phyloP scores from a whole-genome alignment of 2,113 vertebrate genomes.

The Rattus rattus region DNA sequence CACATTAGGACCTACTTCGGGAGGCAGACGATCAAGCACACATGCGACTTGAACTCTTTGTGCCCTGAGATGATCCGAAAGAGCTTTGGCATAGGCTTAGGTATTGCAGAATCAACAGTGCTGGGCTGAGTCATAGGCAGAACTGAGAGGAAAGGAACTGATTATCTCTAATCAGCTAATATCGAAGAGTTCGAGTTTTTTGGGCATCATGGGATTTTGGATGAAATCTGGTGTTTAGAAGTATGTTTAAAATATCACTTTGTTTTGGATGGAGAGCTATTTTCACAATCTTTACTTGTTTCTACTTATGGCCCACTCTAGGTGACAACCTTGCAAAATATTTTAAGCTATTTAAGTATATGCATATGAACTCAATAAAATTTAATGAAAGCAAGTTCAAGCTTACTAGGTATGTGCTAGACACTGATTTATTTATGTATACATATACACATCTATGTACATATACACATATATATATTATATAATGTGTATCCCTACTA shows the following conservation, averaged over 20 bases:
- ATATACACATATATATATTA: background rate
- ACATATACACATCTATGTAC: background rate
- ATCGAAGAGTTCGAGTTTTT: slow-evolving; percentile 4
- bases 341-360: background rate
- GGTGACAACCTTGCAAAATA: background rate
- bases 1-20: background rate
- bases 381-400: background rate
- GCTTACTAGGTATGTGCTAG: background rate
- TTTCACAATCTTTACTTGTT: background rate
- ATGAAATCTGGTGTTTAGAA: background rate
- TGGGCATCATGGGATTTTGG: background rate
- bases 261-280: background rate
- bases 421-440: background rate
- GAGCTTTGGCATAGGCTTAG: rapidly evolving
- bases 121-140: rapidly evolving
- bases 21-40: background rate
- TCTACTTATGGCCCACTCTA: background rate
- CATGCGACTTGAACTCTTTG: background rate
- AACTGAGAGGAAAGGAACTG: background rate
- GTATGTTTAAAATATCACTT: slow-evolving; percentile 2
- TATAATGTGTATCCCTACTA: background rate
- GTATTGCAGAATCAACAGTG: background rate
- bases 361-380: background rate
- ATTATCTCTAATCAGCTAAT: background rate
- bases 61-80: background rate